phyloP scores from a whole-genome alignment of 2,888 invertebrate genomes.

The Drosophila ezoana region DNA sequence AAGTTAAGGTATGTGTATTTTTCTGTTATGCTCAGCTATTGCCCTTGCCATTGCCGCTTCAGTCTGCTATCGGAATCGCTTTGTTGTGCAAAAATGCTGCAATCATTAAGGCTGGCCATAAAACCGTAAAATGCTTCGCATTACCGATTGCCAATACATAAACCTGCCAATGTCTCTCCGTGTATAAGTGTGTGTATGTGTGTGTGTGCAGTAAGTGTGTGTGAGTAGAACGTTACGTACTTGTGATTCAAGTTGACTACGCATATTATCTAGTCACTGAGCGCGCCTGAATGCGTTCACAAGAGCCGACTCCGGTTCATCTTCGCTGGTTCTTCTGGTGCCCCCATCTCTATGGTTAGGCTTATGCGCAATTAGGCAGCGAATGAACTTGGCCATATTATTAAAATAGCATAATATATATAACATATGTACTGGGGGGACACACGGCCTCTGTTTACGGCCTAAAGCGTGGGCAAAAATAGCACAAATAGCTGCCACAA shows the following conservation, averaged over 20 bases:
- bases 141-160: conserved; percentile 44
- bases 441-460: conserved; percentile 26
- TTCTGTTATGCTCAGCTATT: conserved; percentile 15
- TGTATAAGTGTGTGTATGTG: not conserved
- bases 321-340: not conserved
- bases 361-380: conserved; percentile 63
- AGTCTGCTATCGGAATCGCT: conserved; percentile 28
- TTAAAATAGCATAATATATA: conserved; percentile 41
- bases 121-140: conserved; percentile 47
- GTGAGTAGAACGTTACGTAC: conserved; percentile 15
- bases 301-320: conserved; percentile 5
- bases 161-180: not conserved
- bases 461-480: conserved; percentile 27
- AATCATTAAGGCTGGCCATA: conserved; percentile 51
- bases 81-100: conserved; percentile 41
- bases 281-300: conserved; percentile 34
- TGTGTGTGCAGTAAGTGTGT: conserved; percentile 1
- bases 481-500: conserved; percentile 28
- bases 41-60: conserved; percentile 18
- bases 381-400: conserved; percentile 56
- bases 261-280: conserved; percentile 51
- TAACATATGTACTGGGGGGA: conserved; percentile 18
- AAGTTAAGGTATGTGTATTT: conserved; percentile 16
- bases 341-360: conserved; percentile 12
- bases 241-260: conserved; percentile 33